Evolutionary conservation across 2,888 invertebrate species (phyloP).

Genomic region (Euplexia lucipara): DNA sequence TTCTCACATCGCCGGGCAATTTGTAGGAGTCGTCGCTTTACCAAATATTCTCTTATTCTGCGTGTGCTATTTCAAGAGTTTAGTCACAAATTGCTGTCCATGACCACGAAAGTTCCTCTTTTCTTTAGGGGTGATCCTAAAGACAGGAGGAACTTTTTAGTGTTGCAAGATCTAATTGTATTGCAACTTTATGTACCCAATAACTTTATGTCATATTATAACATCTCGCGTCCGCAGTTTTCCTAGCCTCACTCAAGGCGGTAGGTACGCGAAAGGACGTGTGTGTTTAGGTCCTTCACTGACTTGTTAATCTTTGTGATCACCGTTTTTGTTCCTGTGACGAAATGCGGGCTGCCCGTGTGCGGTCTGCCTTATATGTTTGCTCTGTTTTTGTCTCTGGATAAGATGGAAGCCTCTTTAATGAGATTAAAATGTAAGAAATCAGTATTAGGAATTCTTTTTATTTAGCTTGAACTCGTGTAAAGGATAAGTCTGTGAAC

Average conservation of each 20-base stretch:
- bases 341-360: slow-evolving; percentile 59
- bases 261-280: slow-evolving; percentile 66
- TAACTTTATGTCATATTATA: background rate
- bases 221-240: slow-evolving; percentile 26
- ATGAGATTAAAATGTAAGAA: slow-evolving; percentile 48
- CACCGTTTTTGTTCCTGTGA: slow-evolving; percentile 71
- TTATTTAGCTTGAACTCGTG: background rate
- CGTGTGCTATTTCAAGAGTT: too few species aligned
- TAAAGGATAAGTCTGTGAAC: background rate
- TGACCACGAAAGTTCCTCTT: too few species aligned
- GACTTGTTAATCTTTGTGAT: slow-evolving; percentile 80
- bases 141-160: too few species aligned
- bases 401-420: slow-evolving; percentile 32
- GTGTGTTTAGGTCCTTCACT: slow-evolving; percentile 79
- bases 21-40: background rate
- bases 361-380: slow-evolving; percentile 61
- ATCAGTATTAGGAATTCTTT: slow-evolving; percentile 15
- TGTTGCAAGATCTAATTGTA: too few species aligned
- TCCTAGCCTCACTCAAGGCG: slow-evolving; percentile 37
- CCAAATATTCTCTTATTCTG: background rate
- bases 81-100: too few species aligned
- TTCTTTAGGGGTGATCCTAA: background rate
- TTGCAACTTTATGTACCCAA: too few species aligned
- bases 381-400: slow-evolving; percentile 57
- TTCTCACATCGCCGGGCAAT: too few species aligned